These are phyloP conservation scores for Xiphophorus birchmanni DNA, from an alignment of 2,797 vertebrate species.

Conservation along the genomic window DNA sequence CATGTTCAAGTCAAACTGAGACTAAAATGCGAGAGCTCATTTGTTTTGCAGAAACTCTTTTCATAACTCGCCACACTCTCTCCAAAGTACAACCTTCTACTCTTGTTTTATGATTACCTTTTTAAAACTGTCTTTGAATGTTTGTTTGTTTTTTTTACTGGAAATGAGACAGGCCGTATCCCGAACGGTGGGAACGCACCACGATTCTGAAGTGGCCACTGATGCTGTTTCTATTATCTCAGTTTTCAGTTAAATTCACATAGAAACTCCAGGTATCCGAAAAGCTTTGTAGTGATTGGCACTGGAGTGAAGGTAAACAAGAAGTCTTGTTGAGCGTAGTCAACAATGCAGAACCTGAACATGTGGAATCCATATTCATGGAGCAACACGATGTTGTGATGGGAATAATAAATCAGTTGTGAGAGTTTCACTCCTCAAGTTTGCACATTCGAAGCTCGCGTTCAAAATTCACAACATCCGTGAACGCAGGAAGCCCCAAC, in stretches of 20 bases:
- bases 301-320: background rate
- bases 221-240: background rate
- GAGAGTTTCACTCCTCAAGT: background rate
- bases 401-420: slow-evolving; percentile 9
- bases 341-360: background rate
- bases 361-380: slow-evolving; percentile 4
- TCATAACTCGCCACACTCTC: background rate
- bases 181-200: too few species aligned
- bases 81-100: too few species aligned
- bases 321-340: background rate
- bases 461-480: slow-evolving; percentile 1
- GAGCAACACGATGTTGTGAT: background rate
- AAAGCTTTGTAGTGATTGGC: background rate
- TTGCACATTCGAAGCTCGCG: background rate
- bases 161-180: too few species aligned
- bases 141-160: too few species aligned
- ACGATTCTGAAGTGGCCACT: background rate
- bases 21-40: background rate
- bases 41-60: background rate
- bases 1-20: too few species aligned
- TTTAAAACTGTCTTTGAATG: too few species aligned
- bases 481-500: background rate
- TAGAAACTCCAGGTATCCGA: background rate
- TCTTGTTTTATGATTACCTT: too few species aligned
- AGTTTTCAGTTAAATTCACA: background rate